A percentile compares a stretch with the other conserved stretches of the same genome.
Evolutionary conservation across 2,888 invertebrate species (phyloP).

Genomic region (Eristalis intricaria): DNA sequence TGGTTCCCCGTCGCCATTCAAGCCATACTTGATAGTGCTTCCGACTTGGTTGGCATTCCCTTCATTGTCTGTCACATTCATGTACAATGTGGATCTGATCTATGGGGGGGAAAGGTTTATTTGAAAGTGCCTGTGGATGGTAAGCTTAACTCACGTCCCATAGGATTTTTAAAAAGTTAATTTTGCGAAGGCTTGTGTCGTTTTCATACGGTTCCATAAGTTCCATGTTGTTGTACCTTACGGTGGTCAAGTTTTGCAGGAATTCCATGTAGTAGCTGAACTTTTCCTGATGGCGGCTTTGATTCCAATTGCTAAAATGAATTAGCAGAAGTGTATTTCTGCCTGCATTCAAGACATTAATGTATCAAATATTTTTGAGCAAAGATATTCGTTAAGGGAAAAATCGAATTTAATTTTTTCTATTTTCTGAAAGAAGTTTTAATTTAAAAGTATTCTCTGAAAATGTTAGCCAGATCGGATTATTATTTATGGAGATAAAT

Average conservation of each 20-base stretch:
- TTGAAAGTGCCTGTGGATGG: neutral
- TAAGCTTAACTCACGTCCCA: slow-evolving; percentile 69
- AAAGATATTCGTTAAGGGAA: too few relatives aligned
- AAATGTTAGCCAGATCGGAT: too few relatives aligned
- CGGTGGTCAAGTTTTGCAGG: slow-evolving; percentile 73
- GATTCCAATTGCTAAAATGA: slow-evolving; percentile 52
- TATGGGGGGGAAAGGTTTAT: neutral
- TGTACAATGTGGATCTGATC: slow-evolving; percentile 23
- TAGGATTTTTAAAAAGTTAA: slow-evolving; percentile 74
- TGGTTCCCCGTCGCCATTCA: neutral
- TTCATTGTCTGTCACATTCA: neutral
- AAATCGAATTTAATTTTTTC: too few relatives aligned
- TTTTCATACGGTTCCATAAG: slow-evolving; percentile 74
- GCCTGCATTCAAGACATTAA: too few relatives aligned
- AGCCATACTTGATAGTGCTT: neutral
- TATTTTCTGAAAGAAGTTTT: too few relatives aligned
- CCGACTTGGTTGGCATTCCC: neutral
- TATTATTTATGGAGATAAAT: too few relatives aligned
- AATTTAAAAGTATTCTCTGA: too few relatives aligned
- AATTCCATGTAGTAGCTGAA: slow-evolving; percentile 76
- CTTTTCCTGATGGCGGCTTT: slow-evolving; percentile 9
- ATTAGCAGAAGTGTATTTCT: too few relatives aligned
- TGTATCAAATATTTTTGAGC: too few relatives aligned
- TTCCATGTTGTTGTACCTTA: slow-evolving; percentile 75
- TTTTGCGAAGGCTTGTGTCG: slow-evolving; percentile 74